A percentile compares a stretch with the other conserved stretches of the same genome.
Evolutionary conservation across 2,113 vertebrate species (phyloP).

Genomic region (Bungarus multicinctus): DNA sequence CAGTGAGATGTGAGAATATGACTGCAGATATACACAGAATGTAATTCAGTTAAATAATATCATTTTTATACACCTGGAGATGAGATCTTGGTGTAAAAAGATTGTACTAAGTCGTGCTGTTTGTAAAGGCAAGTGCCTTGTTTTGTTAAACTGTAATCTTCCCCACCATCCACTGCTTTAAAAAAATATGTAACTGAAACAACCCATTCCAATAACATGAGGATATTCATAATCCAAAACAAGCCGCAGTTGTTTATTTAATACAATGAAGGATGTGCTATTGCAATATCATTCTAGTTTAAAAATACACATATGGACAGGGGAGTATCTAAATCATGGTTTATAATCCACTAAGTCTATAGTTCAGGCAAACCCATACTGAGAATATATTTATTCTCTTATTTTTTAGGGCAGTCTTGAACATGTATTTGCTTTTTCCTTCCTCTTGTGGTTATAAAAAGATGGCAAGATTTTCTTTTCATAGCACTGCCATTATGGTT

Average conservation of each 20-base stretch:
- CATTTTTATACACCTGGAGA: not conserved
- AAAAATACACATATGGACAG: not conserved
- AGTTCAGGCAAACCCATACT: not conserved
- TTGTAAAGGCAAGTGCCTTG: not conserved
- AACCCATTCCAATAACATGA: not conserved
- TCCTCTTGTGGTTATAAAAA: constrained; percentile 5
- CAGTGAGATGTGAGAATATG: not conserved
- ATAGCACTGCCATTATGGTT: constrained; percentile 26
- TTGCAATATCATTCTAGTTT: not conserved
- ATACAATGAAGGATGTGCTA: not conserved
- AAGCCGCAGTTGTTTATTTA: not conserved
- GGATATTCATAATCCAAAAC: not conserved
- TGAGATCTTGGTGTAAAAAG: not conserved
- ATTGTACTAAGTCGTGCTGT: not conserved
- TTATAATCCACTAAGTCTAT: not conserved
- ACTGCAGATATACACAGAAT: not conserved
- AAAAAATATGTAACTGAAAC: not conserved
- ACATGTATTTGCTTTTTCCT: constrained; percentile 18
- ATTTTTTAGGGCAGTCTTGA: constrained; percentile 1
- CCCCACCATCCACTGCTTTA: not conserved
- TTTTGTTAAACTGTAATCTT: not conserved
- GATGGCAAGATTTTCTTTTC: constrained; percentile 5
- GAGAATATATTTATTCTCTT: constrained; percentile 15
- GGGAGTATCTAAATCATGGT: not conserved
- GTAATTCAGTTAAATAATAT: not conserved